phyloP scores from a whole-genome alignment of 2,113 vertebrate genomes.

The Motacilla tschutschensis region DNA sequence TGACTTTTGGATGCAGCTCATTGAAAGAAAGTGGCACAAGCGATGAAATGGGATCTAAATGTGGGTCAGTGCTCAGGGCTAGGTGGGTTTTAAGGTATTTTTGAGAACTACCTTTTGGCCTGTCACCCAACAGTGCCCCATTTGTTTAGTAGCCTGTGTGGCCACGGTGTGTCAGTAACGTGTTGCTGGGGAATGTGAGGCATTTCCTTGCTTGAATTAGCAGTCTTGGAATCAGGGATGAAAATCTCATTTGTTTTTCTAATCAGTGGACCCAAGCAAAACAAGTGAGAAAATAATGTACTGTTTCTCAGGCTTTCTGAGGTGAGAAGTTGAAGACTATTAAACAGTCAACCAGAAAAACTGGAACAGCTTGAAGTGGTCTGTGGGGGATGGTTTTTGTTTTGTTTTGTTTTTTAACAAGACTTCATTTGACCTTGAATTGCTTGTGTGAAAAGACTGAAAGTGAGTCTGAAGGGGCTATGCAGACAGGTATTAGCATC shows the following conservation, averaged over 20 bases:
- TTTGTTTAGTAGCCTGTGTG: background rate
- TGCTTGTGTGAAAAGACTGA: background rate
- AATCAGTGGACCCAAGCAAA: background rate
- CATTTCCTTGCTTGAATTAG: constrained; percentile 17
- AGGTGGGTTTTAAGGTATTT: background rate
- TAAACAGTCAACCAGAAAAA: background rate
- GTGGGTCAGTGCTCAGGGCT: background rate
- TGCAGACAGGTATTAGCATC: background rate
- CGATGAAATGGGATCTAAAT: background rate
- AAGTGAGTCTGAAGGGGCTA: background rate
- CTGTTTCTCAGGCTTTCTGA: background rate
- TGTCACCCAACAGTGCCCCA: background rate
- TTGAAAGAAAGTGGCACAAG: background rate
- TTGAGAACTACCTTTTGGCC: background rate
- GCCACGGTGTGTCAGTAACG: background rate
- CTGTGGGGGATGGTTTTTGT: background rate
- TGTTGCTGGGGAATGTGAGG: constrained; percentile 13
- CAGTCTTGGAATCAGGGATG: background rate
- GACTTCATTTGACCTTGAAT: background rate
- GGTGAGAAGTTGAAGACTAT: background rate
- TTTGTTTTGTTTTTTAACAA: background rate
- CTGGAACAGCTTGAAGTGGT: background rate
- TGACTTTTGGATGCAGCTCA: background rate
- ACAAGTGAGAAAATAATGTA: background rate
- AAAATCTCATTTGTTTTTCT: constrained; percentile 26